Evolutionary conservation across 2,113 vertebrate species (phyloP).

Genomic region (Nicator chloris): DNA sequence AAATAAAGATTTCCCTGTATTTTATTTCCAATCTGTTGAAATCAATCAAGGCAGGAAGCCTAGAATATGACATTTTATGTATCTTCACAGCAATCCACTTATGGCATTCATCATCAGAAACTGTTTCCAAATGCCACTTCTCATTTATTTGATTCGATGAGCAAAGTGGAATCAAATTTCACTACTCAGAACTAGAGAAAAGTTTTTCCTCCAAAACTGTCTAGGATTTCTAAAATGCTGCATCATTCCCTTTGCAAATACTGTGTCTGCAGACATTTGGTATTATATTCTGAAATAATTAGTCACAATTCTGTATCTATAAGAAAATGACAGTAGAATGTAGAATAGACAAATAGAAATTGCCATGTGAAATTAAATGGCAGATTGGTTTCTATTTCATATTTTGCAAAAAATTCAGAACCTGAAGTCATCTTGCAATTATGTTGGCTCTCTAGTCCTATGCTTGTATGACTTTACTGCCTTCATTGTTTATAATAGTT

Average conservation of each 20-base stretch:
- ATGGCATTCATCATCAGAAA: constrained; percentile 37
- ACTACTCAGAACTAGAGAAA: constrained; percentile 25
- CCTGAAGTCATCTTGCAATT: not conserved
- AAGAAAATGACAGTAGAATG: not conserved
- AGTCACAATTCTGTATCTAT: not conserved
- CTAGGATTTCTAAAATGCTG: not conserved
- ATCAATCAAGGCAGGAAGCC: constrained; percentile 42
- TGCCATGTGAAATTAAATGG: not conserved
- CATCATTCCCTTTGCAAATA: not conserved
- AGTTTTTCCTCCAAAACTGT: not conserved
- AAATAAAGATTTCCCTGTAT: constrained; percentile 40
- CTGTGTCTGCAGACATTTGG: not conserved
- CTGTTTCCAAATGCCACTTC: constrained; percentile 39
- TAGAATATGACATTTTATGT: constrained; percentile 44
- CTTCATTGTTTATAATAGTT: not conserved
- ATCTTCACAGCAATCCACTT: constrained; percentile 34
- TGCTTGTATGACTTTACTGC: not conserved
- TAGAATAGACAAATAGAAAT: not conserved
- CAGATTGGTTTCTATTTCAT: not conserved
- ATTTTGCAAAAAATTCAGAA: not conserved
- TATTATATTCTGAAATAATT: not conserved
- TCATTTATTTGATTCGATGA: constrained; percentile 49
- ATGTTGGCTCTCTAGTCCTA: not conserved
- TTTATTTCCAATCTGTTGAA: constrained; percentile 55
- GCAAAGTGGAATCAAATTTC: constrained; percentile 34